A percentile compares a stretch with the other conserved stretches of the same genome.
These are phyloP conservation scores for Meganola albula DNA, from an alignment of 2,888 invertebrate genomes.

Conservation along the genomic window DNA sequence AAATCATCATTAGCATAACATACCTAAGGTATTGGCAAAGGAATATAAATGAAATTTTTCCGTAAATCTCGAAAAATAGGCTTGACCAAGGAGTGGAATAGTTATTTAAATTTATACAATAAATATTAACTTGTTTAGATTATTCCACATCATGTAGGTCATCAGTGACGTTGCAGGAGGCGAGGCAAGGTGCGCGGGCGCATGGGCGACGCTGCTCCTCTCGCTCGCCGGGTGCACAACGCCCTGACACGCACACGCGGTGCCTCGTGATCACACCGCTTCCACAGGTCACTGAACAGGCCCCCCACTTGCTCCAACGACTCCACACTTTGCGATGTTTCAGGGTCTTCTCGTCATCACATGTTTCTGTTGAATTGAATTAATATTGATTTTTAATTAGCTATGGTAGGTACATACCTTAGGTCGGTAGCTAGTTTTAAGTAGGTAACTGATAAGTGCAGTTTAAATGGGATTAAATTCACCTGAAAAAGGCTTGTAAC, in stretches of 20 bases:
- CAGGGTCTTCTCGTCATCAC: conserved; percentile 35
- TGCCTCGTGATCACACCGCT: conserved; percentile 41
- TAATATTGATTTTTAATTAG: not conserved
- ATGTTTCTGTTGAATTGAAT: conserved; percentile 19
- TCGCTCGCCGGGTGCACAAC: conserved; percentile 58
- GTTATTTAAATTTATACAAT: no score
- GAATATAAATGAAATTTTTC: no score
- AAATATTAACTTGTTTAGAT: conserved; percentile 1
- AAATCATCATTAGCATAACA: no score
- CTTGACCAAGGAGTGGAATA: no score
- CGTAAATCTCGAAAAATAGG: no score
- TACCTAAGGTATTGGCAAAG: no score
- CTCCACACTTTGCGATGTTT: conserved; percentile 59
- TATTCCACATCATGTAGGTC: conserved; percentile 28
- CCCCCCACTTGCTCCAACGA: conserved; percentile 63
- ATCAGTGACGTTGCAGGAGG: conserved; percentile 13
- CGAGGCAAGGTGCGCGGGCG: conserved; percentile 39
- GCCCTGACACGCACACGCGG: conserved; percentile 52
- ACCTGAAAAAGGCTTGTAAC: no score
- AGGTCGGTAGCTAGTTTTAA: no score
- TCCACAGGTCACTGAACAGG: conserved; percentile 60
- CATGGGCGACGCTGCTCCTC: conserved; percentile 58
- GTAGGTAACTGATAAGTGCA: no score
- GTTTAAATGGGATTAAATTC: no score
- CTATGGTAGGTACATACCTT: conserved; percentile 12